These are phyloP conservation scores for Drosophila pseudotalamancana DNA, from an alignment of 2,888 invertebrate species.

Conservation along the genomic window DNA sequence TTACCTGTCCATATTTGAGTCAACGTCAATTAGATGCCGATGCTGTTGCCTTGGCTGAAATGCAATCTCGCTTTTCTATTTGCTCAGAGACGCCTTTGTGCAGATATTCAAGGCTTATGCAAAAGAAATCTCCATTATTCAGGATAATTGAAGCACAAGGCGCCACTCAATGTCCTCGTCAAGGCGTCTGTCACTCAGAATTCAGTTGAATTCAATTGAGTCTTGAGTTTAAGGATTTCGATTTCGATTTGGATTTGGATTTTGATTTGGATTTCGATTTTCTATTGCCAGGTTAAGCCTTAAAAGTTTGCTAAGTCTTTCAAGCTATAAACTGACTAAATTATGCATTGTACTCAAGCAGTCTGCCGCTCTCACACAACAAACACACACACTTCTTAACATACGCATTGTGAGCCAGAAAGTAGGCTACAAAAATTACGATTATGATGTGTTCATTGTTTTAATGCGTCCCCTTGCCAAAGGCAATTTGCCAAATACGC, in stretches of 20 bases:
- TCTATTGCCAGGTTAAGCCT: constrained; percentile 2
- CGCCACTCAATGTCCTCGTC: constrained; percentile 51
- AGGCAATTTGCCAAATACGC: constrained; percentile 53
- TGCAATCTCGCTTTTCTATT: constrained; percentile 65
- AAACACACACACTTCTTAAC: not conserved
- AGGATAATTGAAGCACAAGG: constrained; percentile 68
- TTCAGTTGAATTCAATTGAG: constrained; percentile 7
- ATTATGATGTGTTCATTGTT: constrained; percentile 80
- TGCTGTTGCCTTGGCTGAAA: constrained; percentile 29
- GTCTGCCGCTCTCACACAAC: not conserved
- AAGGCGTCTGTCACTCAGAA: constrained; percentile 33
- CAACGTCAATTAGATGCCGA: constrained; percentile 67
- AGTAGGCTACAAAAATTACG: constrained; percentile 76
- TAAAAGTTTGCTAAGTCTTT: constrained; percentile 2
- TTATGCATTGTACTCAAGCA: constrained; percentile 32
- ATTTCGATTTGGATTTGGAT: constrained; percentile 20
- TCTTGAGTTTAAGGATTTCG: constrained; percentile 29
- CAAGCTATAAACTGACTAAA: constrained; percentile 18
- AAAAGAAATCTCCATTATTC: constrained; percentile 62
- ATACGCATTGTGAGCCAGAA: constrained; percentile 39
- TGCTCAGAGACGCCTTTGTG: constrained; percentile 47
- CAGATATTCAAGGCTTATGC: constrained; percentile 57
- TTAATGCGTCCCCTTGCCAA: constrained; percentile 59
- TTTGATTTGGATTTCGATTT: constrained; percentile 34
- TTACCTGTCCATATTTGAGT: constrained; percentile 38